Evolutionary conservation across 2,113 vertebrate genomes (phyloP).

Genomic region (Anolis sagrei): DNA sequence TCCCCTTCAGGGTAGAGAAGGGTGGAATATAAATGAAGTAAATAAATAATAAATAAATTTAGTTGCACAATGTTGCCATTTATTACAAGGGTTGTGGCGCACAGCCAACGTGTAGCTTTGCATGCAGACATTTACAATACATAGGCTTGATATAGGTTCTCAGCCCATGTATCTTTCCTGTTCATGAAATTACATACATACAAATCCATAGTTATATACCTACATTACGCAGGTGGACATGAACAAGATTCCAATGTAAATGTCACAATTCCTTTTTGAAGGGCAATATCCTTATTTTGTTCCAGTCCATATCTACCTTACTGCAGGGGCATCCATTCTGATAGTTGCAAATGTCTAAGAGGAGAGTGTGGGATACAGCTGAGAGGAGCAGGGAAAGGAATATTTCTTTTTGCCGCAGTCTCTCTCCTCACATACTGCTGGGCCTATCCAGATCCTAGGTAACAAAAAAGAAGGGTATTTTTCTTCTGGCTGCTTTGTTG

Average conservation of each 20-base stretch:
- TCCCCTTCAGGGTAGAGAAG: too few species aligned
- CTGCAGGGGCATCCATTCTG: constrained; percentile 2
- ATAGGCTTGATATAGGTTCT: too few species aligned
- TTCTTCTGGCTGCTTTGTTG: constrained; percentile 15
- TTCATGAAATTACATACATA: too few species aligned
- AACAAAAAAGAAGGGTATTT: constrained; percentile 58
- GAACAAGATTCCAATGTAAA: background rate
- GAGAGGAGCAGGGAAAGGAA: constrained; percentile 40
- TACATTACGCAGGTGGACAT: background rate
- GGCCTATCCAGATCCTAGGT: constrained; percentile 48
- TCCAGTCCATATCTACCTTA: too few species aligned
- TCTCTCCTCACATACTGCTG: constrained; percentile 53
- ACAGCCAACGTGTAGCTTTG: too few species aligned
- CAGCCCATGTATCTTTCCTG: too few species aligned
- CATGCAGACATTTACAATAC: too few species aligned
- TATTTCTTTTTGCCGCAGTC: constrained; percentile 45
- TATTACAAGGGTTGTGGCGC: too few species aligned
- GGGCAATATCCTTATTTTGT: too few species aligned
- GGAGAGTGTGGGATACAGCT: constrained; percentile 45
- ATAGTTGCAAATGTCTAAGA: background rate
- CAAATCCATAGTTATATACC: constrained; percentile 14
- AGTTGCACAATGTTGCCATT: too few species aligned
- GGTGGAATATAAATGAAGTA: too few species aligned
- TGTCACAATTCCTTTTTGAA: background rate
- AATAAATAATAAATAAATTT: too few species aligned